A percentile compares a stretch with the other conserved stretches of the same genome.
These are phyloP conservation scores for Himalopsyche japonica DNA, from an alignment of 2,888 invertebrate species.

Conservation along the genomic window DNA sequence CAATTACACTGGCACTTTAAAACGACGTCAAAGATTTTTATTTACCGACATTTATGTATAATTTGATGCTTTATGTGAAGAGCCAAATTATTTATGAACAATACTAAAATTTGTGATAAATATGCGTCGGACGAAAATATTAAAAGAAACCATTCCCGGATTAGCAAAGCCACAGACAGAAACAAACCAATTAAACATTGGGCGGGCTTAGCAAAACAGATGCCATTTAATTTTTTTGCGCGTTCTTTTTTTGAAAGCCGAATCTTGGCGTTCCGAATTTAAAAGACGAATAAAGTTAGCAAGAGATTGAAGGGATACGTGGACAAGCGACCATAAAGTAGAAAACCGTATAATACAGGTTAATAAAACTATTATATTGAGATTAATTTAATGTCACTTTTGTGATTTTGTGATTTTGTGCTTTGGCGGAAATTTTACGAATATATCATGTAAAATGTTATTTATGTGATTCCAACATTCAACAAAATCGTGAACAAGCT, in stretches of 20 bases:
- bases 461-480: not conserved
- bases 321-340: not conserved
- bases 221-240: slow-evolving; percentile 2
- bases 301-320: not conserved
- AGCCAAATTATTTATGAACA: too few species aligned
- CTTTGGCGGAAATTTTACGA: not conserved
- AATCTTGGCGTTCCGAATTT: not conserved
- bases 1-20: too few species aligned
- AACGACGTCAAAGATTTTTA: too few species aligned
- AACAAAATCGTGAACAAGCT: too few species aligned
- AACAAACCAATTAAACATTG: slow-evolving; percentile 24
- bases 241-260: not conserved
- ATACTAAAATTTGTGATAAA: too few species aligned
- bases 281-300: not conserved
- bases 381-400: too few species aligned
- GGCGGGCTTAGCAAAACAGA: slow-evolving; percentile 18
- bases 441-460: too few species aligned
- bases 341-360: not conserved
- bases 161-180: slow-evolving; percentile 26
- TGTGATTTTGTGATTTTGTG: not conserved
- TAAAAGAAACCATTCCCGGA: not conserved
- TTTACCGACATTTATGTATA: too few species aligned
- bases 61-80: too few species aligned
- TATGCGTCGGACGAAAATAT: too few species aligned
- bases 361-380: not conserved